Conservation (phyloP, 2,797 vertebrate genomes). For the Pangasius macronema region DNA sequence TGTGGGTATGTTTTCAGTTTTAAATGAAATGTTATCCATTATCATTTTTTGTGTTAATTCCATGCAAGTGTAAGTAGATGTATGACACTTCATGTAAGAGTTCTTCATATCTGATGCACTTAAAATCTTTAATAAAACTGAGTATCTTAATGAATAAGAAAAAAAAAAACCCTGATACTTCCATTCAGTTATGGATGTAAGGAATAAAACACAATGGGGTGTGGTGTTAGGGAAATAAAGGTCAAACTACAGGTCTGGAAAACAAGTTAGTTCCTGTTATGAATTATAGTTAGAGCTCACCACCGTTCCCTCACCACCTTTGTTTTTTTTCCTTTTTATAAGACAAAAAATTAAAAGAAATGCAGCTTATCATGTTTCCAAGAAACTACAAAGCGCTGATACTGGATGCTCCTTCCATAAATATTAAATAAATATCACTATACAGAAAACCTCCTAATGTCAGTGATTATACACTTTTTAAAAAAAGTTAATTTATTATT, state of each 20-base stretch:
- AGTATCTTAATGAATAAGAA: neutral
- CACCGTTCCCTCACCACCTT: neutral
- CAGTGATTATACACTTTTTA: neutral
- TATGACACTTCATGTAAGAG: neutral
- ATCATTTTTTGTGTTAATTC: neutral
- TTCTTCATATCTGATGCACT: neutral
- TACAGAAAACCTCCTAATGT: neutral
- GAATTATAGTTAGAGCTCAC: neutral
- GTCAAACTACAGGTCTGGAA: no score
- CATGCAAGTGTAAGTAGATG: neutral
- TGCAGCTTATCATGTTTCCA: neutral
- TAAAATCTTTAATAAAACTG: neutral
- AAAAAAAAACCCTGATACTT: neutral
- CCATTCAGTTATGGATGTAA: neutral
- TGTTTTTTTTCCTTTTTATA: neutral
- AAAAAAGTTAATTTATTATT: neutral
- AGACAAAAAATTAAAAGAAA: neutral
- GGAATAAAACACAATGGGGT: neutral
- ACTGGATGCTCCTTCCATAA: neutral
- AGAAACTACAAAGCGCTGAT: neutral
- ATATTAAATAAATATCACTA: neutral
- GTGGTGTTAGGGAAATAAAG: neutral
- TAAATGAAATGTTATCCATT: neutral
- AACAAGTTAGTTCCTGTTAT: neutral
- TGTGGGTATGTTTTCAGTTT: neutral